Evolutionary conservation across 2,113 vertebrate species (phyloP).

Genomic region (Xenopus laevis): DNA sequence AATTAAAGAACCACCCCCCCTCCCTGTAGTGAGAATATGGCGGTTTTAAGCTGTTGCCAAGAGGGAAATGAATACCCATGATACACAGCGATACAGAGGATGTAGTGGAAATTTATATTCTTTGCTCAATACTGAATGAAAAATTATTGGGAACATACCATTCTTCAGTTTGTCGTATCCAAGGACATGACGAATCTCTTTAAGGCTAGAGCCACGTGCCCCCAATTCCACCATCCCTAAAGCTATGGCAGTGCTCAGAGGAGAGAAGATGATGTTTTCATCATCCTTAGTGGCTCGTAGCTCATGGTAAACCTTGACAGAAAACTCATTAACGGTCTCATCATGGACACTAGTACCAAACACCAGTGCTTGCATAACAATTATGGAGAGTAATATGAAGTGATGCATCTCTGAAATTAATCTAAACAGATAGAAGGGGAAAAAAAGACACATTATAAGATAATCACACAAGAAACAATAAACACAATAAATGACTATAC

Average conservation of each 20-base stretch:
- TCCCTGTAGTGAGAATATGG: too few relatives aligned
- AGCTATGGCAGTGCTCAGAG: constrained; percentile 80
- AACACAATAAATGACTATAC: too few relatives aligned
- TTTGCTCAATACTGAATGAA: too few relatives aligned
- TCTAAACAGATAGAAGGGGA: not conserved
- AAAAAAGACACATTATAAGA: not conserved
- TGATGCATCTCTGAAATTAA: constrained; percentile 66
- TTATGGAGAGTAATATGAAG: constrained; percentile 70
- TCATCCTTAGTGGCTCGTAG: constrained; percentile 78
- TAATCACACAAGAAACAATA: too few relatives aligned
- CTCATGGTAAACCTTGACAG: constrained; percentile 86
- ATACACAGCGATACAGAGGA: too few relatives aligned
- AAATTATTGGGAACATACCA: constrained; percentile 61
- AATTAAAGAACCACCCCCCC: too few relatives aligned
- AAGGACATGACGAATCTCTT: constrained; percentile 83
- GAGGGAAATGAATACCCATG: too few relatives aligned
- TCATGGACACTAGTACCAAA: constrained; percentile 72
- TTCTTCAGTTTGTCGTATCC: constrained; percentile 81
- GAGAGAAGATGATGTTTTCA: constrained; percentile 94
- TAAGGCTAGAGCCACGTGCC: constrained; percentile 79
- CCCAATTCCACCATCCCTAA: constrained; percentile 94
- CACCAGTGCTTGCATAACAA: constrained; percentile 69
- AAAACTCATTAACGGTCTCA: constrained; percentile 81
- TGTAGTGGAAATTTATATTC: too few relatives aligned
- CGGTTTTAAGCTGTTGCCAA: too few relatives aligned